phyloP scores from a whole-genome alignment of 2,113 vertebrate species.

The Brienomyrus longianalis region DNA sequence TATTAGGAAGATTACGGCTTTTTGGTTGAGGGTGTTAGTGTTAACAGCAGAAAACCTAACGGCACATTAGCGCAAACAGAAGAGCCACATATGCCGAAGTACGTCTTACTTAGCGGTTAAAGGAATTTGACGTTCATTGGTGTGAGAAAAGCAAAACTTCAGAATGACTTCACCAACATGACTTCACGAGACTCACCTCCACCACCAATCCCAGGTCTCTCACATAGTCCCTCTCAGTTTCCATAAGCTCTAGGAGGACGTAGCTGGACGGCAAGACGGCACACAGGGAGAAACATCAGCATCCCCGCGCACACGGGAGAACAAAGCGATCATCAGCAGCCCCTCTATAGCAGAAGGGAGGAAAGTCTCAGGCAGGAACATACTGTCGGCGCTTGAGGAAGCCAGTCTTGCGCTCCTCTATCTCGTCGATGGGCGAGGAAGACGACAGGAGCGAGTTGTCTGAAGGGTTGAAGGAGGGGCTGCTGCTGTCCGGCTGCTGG shows the following conservation, averaged over 20 bases:
- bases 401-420: slow-evolving; percentile 87
- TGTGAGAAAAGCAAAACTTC: neutral
- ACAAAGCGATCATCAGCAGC: neutral
- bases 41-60: no score
- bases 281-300: neutral
- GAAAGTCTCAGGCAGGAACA: slow-evolving; percentile 30
- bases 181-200: slow-evolving; percentile 63
- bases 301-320: neutral
- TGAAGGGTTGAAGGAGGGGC: slow-evolving; percentile 93
- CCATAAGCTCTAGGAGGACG: slow-evolving; percentile 85
- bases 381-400: slow-evolving; percentile 90
- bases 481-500: slow-evolving; percentile 93
- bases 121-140: neutral
- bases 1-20: neutral
- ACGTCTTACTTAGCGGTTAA: neutral
- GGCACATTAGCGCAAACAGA: neutral
- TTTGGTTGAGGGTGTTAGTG: neutral
- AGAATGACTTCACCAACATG: neutral
- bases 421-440: slow-evolving; percentile 89
- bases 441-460: slow-evolving; percentile 97
- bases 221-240: slow-evolving; percentile 91
- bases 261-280: slow-evolving; percentile 59
- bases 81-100: neutral
- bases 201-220: slow-evolving; percentile 86
- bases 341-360: neutral